Evolutionary conservation across 2,113 vertebrate genomes (phyloP).

Genomic region (Ceyx melanurus): DNA sequence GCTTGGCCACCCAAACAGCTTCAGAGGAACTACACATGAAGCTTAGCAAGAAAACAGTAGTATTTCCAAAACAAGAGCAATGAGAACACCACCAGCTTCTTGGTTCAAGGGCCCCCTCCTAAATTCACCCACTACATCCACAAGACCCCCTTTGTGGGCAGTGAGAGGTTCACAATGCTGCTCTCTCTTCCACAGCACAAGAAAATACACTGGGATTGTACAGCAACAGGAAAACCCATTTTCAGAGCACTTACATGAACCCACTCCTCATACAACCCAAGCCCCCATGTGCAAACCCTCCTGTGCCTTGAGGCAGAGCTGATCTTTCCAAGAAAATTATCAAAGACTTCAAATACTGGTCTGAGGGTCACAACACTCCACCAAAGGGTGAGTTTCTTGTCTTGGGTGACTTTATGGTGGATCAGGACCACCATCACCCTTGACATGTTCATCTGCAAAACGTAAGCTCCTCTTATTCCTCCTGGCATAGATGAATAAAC

Average conservation of each 20-base stretch:
- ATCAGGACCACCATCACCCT: neutral
- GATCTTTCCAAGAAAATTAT: accelerated
- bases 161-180: neutral
- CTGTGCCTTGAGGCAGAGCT: neutral
- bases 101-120: neutral
- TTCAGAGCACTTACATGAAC: accelerated
- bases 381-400: neutral
- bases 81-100: neutral
- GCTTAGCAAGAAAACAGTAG: neutral
- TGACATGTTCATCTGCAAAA: neutral
- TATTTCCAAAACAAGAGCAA: accelerated
- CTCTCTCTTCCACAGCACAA: accelerated
- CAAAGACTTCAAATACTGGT: accelerated
- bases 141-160: neutral
- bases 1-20: neutral
- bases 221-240: neutral
- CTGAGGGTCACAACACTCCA: neutral
- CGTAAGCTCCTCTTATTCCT: neutral
- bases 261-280: neutral
- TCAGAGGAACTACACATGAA: accelerated
- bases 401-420: neutral
- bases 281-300: accelerated
- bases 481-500: neutral
- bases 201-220: neutral
- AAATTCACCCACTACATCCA: neutral